These are phyloP conservation scores for Halisarca cf. caerulea DNA, from an alignment of 37 sponge, comb jelly and placozoan species.

Conservation along the genomic window DNA sequence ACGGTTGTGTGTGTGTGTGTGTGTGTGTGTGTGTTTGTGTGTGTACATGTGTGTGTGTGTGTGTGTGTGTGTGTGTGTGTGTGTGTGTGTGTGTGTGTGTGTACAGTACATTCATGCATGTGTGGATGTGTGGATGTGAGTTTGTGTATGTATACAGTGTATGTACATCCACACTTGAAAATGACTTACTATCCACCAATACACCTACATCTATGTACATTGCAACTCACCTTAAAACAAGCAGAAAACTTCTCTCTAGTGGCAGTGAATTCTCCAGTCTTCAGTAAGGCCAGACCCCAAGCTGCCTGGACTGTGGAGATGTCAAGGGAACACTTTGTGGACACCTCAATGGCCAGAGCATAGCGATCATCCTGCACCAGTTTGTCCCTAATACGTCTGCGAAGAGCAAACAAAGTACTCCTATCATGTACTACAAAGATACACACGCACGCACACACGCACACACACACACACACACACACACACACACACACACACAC, in stretches of 20 bases:
- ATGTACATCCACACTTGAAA: constrained; percentile 6
- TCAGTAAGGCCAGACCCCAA: constrained; percentile 93
- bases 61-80: too few relatives aligned
- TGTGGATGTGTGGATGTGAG: too few relatives aligned
- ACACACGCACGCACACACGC: too few relatives aligned
- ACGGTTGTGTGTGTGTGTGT: too few relatives aligned
- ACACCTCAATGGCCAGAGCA: constrained; percentile 86
- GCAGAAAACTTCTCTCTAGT: constrained; percentile 86
- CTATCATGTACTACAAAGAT: neutral
- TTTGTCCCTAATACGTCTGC: constrained; percentile 73
- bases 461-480: too few relatives aligned
- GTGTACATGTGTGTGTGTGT: too few relatives aligned
- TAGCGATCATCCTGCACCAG: constrained; percentile 81
- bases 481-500: too few relatives aligned
- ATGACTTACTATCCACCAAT: neutral
- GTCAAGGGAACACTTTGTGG: constrained; percentile 93
- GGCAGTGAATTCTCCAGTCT: constrained; percentile 73
- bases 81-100: too few relatives aligned
- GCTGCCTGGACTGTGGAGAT: constrained; percentile 73
- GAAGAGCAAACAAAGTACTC: neutral
- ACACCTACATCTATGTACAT: constrained; percentile 22
- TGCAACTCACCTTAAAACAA: constrained; percentile 76
- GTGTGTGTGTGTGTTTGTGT: too few relatives aligned
- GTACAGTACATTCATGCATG: too few relatives aligned
- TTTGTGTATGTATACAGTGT: neutral